Evolutionary conservation across 2,888 invertebrate genomes (phyloP), one percentile per base, ranked within the genome.

Genomic region (Aricia artaxerxes): DNA sequence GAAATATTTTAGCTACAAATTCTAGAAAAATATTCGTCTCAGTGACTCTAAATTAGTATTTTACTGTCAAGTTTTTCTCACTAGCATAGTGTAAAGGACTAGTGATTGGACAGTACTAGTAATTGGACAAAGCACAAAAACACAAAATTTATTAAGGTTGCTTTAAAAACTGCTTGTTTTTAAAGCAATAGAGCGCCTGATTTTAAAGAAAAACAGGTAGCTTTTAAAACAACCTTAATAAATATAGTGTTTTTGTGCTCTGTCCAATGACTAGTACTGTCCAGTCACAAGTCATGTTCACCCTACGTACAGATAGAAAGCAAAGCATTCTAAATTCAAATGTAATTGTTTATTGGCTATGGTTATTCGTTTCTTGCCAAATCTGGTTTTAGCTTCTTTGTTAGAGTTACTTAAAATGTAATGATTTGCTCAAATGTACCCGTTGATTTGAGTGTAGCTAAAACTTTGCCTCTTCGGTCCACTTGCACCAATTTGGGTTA

Each of bases 351-450:
- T 78, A 79, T 80, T 79, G 79, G 77, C 73, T 81, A 76, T 76
- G 11, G 44, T 75, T 53, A 31, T 76, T 75, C 16, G 76, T 76
- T 75, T 53, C 57, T 75, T 75, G 75, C 73, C 75, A 75, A 53
- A 57, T 11, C 4, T 31, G n/a, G 57, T 61, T 24, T 77, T 60
- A 40, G 6, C 13, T 7, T 16, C 38, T 77, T 69, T 77, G 44
- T 79, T 72, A 13, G 35, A 24, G 53, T 78, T 31, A 77, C 61
- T 75, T 80, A 79, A 78, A 79, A 79, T 81, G 72, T 78, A 76
- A 76, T 53, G 7, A 35, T 31, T 76, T 76, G 76, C 76, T 76
- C 76, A 76, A 76, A 35, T 53, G 11, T 53, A 76, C 16, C 24
- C 44, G 73, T 73, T 44, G 1, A 44, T 44, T 44, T 73, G 11